Base-by-base conservation (phyloP, 1,140 invertebrate species). In the Drosophila kurseongensis region DNA sequence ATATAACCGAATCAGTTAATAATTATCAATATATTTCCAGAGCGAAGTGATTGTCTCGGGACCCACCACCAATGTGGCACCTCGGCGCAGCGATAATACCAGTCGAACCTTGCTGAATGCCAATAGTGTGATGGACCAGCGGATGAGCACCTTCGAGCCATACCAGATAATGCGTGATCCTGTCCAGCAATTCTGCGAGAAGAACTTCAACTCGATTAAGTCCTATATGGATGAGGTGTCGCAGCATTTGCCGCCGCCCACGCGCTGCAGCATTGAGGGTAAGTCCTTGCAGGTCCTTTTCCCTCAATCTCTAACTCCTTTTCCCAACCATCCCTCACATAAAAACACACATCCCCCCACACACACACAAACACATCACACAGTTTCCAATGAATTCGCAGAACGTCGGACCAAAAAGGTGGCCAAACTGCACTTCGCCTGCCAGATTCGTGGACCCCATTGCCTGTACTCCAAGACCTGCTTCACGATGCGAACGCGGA, bases 121-220 rank as follows among this genome's bases (percentile, higher is more conserved):
- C 5, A 94, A 94, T 76, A 93, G 93, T 72, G 93, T 92, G 16
- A 86, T 94, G 48, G 94, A 94, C 75, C 94, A 97, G 93, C 93
- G 96, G 60, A 97, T 97, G 88, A 97, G 96, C 83, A 96, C 97
- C 29, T 97, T 97, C 92, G 96, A 97, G 91, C 96, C 96, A 9
- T 97, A 96, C 92, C 96, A 95, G 52, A 91, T 94, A 1, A 97
- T 97, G 96, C 91, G 96, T 29, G 97, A 98, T 92, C 97, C 97
- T 2, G 96, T 98, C 14, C 97, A 98, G 91, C 97, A 98, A 92
- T 98, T 98, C 93, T 98, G 97, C 93, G 97, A 98, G 91, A 98
- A 98, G 93, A 97, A 98, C 93, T 93, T 98, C 63, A 95, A 97
- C 79, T 98, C 97, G 92, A 98, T 98, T 47, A 97, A 97, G 92